Percentiles rank a stretch among this genome's conserved stretches.
phyloP scores from a whole-genome alignment of 2,113 vertebrate species.

The Chloropsis hardwickii region DNA sequence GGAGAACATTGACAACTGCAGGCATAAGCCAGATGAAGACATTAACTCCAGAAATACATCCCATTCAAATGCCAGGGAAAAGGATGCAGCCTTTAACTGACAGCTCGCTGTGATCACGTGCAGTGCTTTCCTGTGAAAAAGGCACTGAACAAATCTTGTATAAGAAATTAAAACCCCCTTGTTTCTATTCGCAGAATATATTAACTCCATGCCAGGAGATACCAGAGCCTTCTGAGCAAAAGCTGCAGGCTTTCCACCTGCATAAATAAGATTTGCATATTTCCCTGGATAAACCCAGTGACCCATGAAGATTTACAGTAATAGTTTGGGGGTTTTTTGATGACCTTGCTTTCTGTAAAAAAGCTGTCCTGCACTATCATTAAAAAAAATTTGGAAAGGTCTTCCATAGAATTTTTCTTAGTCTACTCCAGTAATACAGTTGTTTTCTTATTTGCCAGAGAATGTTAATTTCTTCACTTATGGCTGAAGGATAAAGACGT shows the following conservation, averaged over 20 bases:
- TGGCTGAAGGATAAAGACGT: not conserved
- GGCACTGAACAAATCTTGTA: not conserved
- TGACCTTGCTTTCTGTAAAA: not conserved
- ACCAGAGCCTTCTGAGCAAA: not conserved
- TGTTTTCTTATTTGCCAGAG: not conserved
- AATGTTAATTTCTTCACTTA: not conserved
- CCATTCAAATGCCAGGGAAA: not conserved
- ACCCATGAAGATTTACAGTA: not conserved
- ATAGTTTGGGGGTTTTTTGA: accelerated
- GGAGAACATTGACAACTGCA: not conserved
- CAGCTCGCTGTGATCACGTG: not conserved
- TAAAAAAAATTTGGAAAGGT: not conserved
- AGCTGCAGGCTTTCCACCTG: not conserved
- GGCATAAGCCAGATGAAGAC: not conserved
- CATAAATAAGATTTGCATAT: not conserved
- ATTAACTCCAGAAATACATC: not conserved
- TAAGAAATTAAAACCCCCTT: not conserved
- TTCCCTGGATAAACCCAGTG: not conserved
- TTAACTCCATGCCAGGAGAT: not conserved
- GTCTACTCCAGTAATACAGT: not conserved
- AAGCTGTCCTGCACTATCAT: not conserved
- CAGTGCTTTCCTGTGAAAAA: not conserved
- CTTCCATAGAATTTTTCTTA: not conserved
- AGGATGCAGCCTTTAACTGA: not conserved
- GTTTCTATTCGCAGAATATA: not conserved